Evolutionary conservation across 2,113 vertebrate species (phyloP).

Genomic region (Chauna torquata): DNA sequence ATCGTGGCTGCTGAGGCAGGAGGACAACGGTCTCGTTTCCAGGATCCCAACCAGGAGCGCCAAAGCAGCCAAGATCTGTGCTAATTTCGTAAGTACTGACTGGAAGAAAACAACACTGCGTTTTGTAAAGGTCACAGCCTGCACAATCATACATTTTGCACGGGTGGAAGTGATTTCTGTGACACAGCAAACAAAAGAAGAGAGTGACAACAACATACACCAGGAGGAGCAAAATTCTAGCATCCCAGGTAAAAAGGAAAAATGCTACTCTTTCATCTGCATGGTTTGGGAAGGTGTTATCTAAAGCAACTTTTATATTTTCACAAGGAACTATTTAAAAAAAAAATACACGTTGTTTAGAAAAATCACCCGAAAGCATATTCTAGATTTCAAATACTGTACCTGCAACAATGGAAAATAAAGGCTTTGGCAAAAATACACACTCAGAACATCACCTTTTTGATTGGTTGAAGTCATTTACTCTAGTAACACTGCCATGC

Average conservation of each 20-base stretch:
- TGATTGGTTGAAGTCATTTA: constrained; percentile 58
- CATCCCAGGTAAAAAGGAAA: neutral
- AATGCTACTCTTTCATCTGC: neutral
- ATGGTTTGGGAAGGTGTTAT: neutral
- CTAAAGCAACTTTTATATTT: constrained; percentile 1
- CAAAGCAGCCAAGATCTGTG: neutral
- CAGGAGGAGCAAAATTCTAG: neutral
- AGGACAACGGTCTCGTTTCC: too few species aligned
- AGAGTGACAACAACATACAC: constrained; percentile 17
- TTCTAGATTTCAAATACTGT: constrained; percentile 37
- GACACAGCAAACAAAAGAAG: constrained; percentile 35
- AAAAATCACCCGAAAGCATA: constrained; percentile 25
- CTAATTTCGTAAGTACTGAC: neutral
- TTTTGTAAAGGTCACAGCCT: constrained; percentile 65
- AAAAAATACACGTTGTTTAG: constrained; percentile 12
- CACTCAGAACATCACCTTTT: constrained; percentile 38
- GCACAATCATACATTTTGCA: constrained; percentile 50
- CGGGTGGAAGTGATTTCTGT: constrained; percentile 26
- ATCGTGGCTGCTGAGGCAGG: neutral
- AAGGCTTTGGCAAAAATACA: constrained; percentile 41
- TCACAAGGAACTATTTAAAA: neutral
- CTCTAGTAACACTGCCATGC: constrained; percentile 47
- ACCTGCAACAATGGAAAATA: neutral
- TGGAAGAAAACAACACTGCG: neutral
- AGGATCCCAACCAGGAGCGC: neutral